phyloP scores from a whole-genome alignment of 2,888 invertebrate species.

The Colostygia pectinataria region DNA sequence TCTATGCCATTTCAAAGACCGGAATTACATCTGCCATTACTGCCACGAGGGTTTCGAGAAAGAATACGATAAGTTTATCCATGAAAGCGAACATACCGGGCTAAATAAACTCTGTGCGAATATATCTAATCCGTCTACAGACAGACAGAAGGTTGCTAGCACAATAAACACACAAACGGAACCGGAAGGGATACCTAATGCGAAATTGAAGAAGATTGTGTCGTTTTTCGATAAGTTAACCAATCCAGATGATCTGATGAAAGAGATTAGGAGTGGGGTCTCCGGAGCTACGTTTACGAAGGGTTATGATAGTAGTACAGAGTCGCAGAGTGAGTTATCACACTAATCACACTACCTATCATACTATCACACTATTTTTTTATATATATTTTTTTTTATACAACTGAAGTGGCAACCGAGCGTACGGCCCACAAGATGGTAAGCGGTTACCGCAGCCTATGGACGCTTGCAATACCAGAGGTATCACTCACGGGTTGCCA shows the following conservation, averaged over 20 bases:
- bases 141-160: conserved; percentile 46
- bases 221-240: conserved; percentile 71
- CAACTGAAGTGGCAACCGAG: too few species aligned
- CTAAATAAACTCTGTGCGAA: conserved; percentile 48
- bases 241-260: conserved; percentile 52
- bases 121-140: conserved; percentile 29
- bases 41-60: conserved; percentile 71
- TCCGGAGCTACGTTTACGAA: conserved; percentile 51
- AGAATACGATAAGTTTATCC: conserved; percentile 54
- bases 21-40: conserved; percentile 62
- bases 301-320: conserved; percentile 20
- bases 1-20: conserved; percentile 63
- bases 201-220: conserved; percentile 71
- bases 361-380: too few species aligned
- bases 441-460: too few species aligned
- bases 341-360: too few species aligned
- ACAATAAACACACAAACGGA: conserved; percentile 63
- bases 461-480: too few species aligned
- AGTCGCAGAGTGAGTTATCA: conserved; percentile 2
- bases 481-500: too few species aligned
- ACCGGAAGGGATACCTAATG: conserved; percentile 57
- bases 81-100: conserved; percentile 72
- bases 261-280: conserved; percentile 52
- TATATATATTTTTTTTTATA: too few species aligned
- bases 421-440: too few species aligned